Percentiles rank a stretch among this genome's conserved stretches.
Evolutionary conservation across 2,797 vertebrate genomes (phyloP).

Genomic region (Jordanella pulchra): DNA sequence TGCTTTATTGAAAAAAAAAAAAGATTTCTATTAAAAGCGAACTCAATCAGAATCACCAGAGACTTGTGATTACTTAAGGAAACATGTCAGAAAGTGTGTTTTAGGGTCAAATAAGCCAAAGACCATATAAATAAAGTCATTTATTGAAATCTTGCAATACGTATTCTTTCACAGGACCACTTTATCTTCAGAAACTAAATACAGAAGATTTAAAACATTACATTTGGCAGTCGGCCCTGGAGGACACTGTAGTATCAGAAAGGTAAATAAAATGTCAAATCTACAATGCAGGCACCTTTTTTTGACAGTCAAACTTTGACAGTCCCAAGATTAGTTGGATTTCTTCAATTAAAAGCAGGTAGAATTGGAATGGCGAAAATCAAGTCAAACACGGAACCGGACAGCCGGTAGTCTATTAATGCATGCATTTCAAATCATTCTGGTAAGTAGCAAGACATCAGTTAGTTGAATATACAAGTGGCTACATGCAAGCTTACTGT

Average conservation of each 20-base stretch:
- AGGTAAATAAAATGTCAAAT: slow-evolving; percentile 26
- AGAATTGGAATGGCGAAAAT: slow-evolving; percentile 4
- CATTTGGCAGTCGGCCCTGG: slow-evolving; percentile 58
- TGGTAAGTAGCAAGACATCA: slow-evolving; percentile 14
- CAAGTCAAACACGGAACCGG: neutral
- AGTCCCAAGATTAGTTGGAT: slow-evolving; percentile 2
- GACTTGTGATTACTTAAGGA: neutral
- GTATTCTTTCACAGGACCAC: slow-evolving; percentile 31
- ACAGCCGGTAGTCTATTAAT: slow-evolving; percentile 13
- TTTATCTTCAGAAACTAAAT: slow-evolving; percentile 50
- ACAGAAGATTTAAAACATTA: slow-evolving; percentile 50
- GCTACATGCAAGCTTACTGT: slow-evolving; percentile 34
- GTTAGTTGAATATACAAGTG: slow-evolving; percentile 5
- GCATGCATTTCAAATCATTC: slow-evolving; percentile 31
- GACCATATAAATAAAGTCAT: slow-evolving; percentile 52
- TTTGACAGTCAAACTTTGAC: slow-evolving; percentile 20
- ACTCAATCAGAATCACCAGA: neutral
- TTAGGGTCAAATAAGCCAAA: neutral
- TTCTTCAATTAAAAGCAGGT: slow-evolving; percentile 1
- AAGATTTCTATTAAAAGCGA: no score
- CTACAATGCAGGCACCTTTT: slow-evolving; percentile 22
- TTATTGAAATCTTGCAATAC: slow-evolving; percentile 67
- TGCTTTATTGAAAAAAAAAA: neutral
- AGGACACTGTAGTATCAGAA: slow-evolving; percentile 57
- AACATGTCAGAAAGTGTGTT: neutral